Evolutionary conservation across 2,888 invertebrate genomes (phyloP).

Genomic region (Nemurella pictetii): DNA sequence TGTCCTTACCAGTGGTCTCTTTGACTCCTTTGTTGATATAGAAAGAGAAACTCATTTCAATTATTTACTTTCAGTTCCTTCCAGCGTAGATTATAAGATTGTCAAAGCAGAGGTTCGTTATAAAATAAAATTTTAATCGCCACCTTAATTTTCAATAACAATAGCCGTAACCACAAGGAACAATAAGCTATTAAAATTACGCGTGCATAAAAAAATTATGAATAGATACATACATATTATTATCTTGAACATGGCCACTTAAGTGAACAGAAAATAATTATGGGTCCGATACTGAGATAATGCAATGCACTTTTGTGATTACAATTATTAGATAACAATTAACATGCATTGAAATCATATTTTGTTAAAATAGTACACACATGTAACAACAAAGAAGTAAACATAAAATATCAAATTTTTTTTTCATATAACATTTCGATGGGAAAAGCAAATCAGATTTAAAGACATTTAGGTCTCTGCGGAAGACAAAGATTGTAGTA

Average conservation of each 20-base stretch:
- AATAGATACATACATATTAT: neutral
- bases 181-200: neutral
- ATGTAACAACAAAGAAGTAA: neutral
- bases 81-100: too few species aligned
- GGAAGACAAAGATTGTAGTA: slow-evolving; percentile 98
- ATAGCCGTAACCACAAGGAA: neutral
- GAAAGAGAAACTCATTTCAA: too few species aligned
- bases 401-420: neutral
- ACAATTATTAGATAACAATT: neutral
- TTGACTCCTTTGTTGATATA: too few species aligned
- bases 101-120: too few species aligned
- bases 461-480: slow-evolving; percentile 61
- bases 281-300: neutral
- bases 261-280: neutral
- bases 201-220: neutral
- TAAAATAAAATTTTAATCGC: neutral
- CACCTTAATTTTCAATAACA: neutral
- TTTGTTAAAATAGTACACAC: neutral
- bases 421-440: neutral
- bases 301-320: neutral
- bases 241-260: neutral
- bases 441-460: slow-evolving; percentile 1
- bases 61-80: too few species aligned
- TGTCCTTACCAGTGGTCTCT: too few species aligned
- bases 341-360: too few species aligned